These are phyloP conservation scores for Ailuropoda melanoleuca DNA, from an alignment of 2,113 vertebrate genomes.

Conservation along the genomic window DNA sequence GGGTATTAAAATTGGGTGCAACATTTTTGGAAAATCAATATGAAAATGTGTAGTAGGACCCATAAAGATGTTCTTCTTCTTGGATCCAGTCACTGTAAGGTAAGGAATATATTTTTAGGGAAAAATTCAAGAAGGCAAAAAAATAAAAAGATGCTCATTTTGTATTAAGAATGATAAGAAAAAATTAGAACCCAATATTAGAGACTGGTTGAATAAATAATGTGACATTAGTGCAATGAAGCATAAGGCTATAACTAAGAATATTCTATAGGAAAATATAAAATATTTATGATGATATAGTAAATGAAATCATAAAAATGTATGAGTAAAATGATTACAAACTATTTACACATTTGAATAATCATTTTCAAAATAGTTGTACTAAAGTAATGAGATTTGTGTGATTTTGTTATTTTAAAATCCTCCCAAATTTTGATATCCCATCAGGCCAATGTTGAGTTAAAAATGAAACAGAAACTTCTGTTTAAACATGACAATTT, in stretches of 20 bases:
- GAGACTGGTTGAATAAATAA: neutral
- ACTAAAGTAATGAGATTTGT: neutral
- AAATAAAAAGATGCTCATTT: neutral
- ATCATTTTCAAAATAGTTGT: neutral
- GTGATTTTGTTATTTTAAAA: constrained; percentile 22
- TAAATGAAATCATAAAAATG: neutral
- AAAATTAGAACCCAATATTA: neutral
- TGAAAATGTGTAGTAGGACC: neutral
- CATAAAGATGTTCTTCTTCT: neutral
- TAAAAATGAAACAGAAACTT: constrained; percentile 25
- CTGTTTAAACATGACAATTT: constrained; percentile 18
- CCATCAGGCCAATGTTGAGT: constrained; percentile 32
- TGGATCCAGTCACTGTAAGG: neutral
- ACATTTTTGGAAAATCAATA: neutral
- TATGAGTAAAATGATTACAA: neutral
- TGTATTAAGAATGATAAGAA: neutral
- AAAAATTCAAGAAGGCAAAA: neutral
- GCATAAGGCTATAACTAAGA: neutral
- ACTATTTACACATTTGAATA: neutral
- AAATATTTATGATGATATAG: neutral
- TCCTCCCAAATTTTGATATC: constrained; percentile 8
- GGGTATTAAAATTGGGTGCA: constrained; percentile 1
- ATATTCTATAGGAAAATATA: neutral
- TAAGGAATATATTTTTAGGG: neutral
- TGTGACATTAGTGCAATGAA: neutral